These are phyloP conservation scores for Zele albiditarsus DNA, from an alignment of 2,888 invertebrate genomes.

Conservation along the genomic window DNA sequence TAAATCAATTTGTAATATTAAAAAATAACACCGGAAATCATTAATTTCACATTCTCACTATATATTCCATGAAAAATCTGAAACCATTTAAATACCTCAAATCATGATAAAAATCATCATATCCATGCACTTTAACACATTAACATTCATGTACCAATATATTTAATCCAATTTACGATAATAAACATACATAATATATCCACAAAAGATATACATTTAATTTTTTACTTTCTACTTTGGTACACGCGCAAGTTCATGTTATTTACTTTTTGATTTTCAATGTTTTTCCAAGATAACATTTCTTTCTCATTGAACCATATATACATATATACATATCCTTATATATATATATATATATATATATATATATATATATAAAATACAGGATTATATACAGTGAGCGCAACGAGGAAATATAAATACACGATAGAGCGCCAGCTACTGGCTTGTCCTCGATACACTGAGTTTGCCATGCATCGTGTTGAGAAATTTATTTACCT, in stretches of 20 bases:
- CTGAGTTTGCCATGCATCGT: not conserved
- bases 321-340: constrained; percentile 1
- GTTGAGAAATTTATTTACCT: constrained; percentile 3
- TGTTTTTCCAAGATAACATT: constrained; percentile 44
- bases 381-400: not conserved
- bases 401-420: constrained; percentile 38
- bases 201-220: not conserved
- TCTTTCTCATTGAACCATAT: constrained; percentile 24
- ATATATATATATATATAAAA: not conserved
- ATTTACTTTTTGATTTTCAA: constrained; percentile 44
- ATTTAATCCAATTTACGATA: not conserved
- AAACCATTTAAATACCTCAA: no score
- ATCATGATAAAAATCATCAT: no score
- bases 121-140: no score
- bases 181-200: not conserved
- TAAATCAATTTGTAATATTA: no score
- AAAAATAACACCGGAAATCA: no score
- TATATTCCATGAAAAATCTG: no score
- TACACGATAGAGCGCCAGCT: constrained; percentile 14
- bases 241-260: not conserved
- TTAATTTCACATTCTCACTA: no score
- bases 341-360: not conserved
- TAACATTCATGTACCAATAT: not conserved
- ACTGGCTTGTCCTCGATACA: constrained; percentile 7
- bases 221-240: not conserved